A percentile compares a stretch with the other conserved stretches of the same genome.
Conservation (phyloP, 2,113 vertebrate species). For the Dicentrarchus labrax region DNA sequence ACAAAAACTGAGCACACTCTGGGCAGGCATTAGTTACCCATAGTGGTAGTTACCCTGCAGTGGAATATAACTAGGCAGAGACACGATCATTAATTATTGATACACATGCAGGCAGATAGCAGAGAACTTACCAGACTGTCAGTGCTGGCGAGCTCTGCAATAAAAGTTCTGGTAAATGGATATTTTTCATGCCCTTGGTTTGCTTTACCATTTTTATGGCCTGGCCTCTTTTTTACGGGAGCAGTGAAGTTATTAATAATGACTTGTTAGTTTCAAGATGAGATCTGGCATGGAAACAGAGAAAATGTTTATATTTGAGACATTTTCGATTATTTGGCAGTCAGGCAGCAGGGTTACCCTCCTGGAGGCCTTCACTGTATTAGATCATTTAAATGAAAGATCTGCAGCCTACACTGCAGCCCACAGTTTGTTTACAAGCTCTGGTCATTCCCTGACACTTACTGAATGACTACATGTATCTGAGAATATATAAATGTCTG, state of each 20-base stretch:
- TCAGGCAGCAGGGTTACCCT: not conserved
- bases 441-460: constrained; percentile 25
- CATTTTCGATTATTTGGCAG: not conserved
- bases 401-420: constrained; percentile 24
- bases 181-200: constrained; percentile 9
- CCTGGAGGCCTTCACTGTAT: constrained; percentile 15
- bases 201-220: not conserved
- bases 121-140: constrained; percentile 10
- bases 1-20: not conserved
- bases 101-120: constrained; percentile 39
- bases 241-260: constrained; percentile 12
- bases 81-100: constrained; percentile 68
- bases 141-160: constrained; percentile 41
- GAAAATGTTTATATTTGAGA: constrained; percentile 28
- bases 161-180: constrained; percentile 17
- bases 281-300: not conserved
- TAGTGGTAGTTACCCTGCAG: constrained; percentile 40
- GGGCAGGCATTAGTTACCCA: constrained; percentile 23
- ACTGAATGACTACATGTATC: constrained; percentile 25
- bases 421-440: constrained; percentile 37
- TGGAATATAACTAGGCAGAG: constrained; percentile 51
- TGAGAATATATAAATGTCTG: constrained; percentile 48
- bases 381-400: constrained; percentile 41
- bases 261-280: constrained; percentile 25
- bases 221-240: not conserved